phyloP scores from a whole-genome alignment of 2,113 vertebrate genomes.

The Probosciger aterrimus region DNA sequence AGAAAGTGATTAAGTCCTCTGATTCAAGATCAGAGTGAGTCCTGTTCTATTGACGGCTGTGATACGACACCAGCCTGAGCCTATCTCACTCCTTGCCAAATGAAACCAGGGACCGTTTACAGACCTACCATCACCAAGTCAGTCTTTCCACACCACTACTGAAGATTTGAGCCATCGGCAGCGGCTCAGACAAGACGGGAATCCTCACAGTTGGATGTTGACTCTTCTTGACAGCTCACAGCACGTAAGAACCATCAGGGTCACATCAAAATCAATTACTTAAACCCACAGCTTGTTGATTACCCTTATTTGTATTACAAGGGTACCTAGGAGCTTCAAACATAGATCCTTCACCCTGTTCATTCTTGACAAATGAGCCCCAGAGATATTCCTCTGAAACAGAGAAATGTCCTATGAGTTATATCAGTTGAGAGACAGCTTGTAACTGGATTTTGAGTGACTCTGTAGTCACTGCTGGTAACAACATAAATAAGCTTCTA shows the following conservation, averaged over 20 bases:
- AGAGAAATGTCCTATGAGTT: background rate
- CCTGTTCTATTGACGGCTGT: slow-evolving; percentile 15
- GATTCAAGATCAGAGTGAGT: background rate
- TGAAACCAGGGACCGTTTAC: background rate
- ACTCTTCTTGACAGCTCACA: background rate
- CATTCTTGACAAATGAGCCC: background rate
- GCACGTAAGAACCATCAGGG: background rate
- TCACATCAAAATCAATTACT: background rate
- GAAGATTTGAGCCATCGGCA: background rate
- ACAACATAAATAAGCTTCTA: background rate
- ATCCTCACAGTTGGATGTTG: background rate
- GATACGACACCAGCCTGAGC: background rate
- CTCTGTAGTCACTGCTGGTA: background rate
- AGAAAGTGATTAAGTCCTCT: background rate
- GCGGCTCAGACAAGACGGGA: background rate
- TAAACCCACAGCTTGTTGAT: background rate
- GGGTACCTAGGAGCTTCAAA: background rate
- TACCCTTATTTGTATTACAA: background rate
- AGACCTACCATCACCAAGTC: background rate
- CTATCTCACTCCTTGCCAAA: background rate
- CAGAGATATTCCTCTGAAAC: background rate
- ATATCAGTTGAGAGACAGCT: background rate
- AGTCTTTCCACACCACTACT: background rate
- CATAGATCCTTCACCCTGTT: background rate
- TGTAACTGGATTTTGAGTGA: background rate